A percentile compares a stretch with the other conserved stretches of the same genome.
Conservation (phyloP, 2,797 vertebrate genomes). For the Agapornis canus region DNA sequence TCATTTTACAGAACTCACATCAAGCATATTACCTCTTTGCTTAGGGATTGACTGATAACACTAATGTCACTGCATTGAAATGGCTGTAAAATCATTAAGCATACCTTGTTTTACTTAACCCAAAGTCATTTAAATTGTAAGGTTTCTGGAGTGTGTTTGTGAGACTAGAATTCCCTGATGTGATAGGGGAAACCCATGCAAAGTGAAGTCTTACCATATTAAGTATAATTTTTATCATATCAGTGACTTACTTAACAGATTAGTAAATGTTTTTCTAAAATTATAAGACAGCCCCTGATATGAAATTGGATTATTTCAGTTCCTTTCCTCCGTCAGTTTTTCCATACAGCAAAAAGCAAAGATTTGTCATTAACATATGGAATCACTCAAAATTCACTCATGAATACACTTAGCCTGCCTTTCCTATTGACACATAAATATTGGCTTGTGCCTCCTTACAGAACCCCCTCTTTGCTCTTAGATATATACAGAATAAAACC, state of each 20-base stretch:
- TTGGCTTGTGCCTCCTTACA: background rate
- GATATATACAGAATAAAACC: background rate
- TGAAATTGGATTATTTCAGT: slow-evolving; percentile 32
- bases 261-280: slow-evolving; percentile 32
- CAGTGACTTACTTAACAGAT: slow-evolving; percentile 31
- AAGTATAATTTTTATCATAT: slow-evolving; percentile 35
- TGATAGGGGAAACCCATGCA: background rate
- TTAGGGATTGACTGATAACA: background rate
- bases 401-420: background rate
- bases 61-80: background rate
- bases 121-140: background rate
- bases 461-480: background rate
- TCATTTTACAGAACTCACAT: background rate
- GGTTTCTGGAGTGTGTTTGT: background rate
- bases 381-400: background rate
- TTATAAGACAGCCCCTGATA: background rate
- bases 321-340: slow-evolving; percentile 18
- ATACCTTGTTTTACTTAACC: slow-evolving; percentile 27
- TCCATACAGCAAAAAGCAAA: background rate
- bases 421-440: background rate
- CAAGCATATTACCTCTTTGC: background rate
- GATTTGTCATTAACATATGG: slow-evolving; percentile 8
- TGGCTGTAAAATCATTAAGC: slow-evolving; percentile 9
- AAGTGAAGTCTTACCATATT: slow-evolving; percentile 37
- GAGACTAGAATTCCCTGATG: slow-evolving; percentile 7